These are phyloP conservation scores for Schizopygopsis pylzovi DNA, from an alignment of 2,797 vertebrate species.

Conservation along the genomic window DNA sequence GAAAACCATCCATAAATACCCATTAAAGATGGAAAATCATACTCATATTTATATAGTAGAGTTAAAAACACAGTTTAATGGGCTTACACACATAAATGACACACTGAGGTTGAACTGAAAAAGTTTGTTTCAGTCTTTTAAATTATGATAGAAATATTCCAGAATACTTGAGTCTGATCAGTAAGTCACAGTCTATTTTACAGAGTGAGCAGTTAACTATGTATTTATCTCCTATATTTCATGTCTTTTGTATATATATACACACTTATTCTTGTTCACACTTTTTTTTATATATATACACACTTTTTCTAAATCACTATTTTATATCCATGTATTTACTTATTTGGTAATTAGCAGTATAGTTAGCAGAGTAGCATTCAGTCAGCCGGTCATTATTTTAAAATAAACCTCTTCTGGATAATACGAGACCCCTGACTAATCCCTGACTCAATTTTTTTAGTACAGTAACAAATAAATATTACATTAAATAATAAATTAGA, in stretches of 20 bases:
- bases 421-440: not conserved
- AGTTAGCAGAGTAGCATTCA: not conserved
- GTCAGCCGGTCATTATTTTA: not conserved
- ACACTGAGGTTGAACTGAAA: not conserved
- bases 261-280: not conserved
- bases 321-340: not conserved
- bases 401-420: not conserved
- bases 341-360: not conserved
- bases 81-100: not conserved
- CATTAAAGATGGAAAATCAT: not conserved
- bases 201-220: not conserved
- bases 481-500: not conserved
- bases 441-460: not conserved
- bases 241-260: not conserved
- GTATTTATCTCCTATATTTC: not conserved
- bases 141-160: not conserved
- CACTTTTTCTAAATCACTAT: not conserved
- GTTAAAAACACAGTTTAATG: not conserved
- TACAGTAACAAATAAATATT: not conserved
- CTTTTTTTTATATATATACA: not conserved
- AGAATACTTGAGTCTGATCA: not conserved
- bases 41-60: slow-evolving; percentile 8
- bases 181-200: not conserved
- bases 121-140: not conserved
- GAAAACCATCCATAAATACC: slow-evolving; percentile 17